Percentiles rank a stretch among this genome's conserved stretches.
Evolutionary conservation across 1,140 invertebrate genomes (phyloP).

Genomic region (Arion vulgaris): DNA sequence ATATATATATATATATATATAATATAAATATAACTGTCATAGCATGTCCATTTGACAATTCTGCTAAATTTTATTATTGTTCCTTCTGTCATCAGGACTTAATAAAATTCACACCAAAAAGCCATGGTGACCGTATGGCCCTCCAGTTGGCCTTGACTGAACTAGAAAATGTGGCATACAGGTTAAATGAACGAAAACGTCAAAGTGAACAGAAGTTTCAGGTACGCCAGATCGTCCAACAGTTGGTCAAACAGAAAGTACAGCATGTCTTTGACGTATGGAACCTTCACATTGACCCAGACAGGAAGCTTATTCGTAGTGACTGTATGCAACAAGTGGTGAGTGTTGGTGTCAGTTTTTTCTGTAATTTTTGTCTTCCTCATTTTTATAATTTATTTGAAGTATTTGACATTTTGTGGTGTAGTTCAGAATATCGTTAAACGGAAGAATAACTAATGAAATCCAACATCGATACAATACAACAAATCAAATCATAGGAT

Average conservation of each 20-base stretch:
- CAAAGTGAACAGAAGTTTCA: constrained; percentile 94
- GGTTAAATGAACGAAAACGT: constrained; percentile 94
- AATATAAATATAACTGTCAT: too few relatives aligned
- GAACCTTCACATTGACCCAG: constrained; percentile 35
- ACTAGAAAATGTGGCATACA: constrained; percentile 94
- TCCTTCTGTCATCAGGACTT: constrained; percentile 79
- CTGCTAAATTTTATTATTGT: neutral
- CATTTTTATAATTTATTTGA: too few relatives aligned
- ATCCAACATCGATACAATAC: too few relatives aligned
- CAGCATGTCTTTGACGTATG: constrained; percentile 31
- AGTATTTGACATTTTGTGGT: too few relatives aligned
- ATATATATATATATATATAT: too few relatives aligned
- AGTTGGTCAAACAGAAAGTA: constrained; percentile 37
- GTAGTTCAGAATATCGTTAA: too few relatives aligned
- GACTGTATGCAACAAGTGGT: constrained; percentile 92
- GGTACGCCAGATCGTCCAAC: constrained; percentile 45
- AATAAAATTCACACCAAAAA: constrained; percentile 92
- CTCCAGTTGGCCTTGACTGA: constrained; percentile 94
- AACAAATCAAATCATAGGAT: too few relatives aligned
- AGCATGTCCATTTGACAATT: too few relatives aligned
- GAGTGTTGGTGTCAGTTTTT: constrained; percentile 64
- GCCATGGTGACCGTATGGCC: constrained; percentile 93
- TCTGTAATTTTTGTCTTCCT: too few relatives aligned
- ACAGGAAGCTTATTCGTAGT: constrained; percentile 74
- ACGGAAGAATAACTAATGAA: too few relatives aligned